Percentiles rank a stretch among this genome's conserved stretches.
Evolutionary conservation across 2,113 vertebrate species (phyloP).

Genomic region (Tonatia bakeri): DNA sequence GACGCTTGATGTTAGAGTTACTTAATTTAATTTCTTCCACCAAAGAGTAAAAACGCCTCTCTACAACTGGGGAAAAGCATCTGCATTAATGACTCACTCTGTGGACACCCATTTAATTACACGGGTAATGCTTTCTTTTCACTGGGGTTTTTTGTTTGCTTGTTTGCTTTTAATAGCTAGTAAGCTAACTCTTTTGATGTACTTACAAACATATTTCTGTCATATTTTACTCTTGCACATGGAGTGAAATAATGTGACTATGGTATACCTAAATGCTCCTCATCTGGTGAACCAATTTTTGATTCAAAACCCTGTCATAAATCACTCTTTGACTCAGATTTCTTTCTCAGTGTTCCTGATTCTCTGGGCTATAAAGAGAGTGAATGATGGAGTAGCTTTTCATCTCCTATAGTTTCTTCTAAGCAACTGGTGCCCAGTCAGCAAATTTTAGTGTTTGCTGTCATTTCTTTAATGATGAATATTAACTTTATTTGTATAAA

Average conservation of each 20-base stretch:
- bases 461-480: background rate
- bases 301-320: background rate
- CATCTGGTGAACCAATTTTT: background rate
- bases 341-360: background rate
- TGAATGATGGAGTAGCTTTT: background rate
- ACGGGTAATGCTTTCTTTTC: conserved; percentile 39
- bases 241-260: background rate
- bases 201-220: background rate
- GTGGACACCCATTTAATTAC: background rate
- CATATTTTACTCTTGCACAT: background rate
- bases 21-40: conserved; percentile 29
- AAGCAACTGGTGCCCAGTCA: background rate
- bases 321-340: background rate
- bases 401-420: background rate
- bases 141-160: background rate
- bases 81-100: conserved; percentile 42
- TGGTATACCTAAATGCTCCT: background rate
- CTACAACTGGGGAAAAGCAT: background rate
- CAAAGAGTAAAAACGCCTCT: background rate
- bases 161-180: background rate
- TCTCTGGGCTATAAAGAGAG: background rate
- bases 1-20: background rate
- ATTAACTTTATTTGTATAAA: background rate
- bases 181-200: background rate
- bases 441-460: background rate